Evolutionary conservation across 2,113 vertebrate species (phyloP).

Genomic region (Mormyrus lacerda): DNA sequence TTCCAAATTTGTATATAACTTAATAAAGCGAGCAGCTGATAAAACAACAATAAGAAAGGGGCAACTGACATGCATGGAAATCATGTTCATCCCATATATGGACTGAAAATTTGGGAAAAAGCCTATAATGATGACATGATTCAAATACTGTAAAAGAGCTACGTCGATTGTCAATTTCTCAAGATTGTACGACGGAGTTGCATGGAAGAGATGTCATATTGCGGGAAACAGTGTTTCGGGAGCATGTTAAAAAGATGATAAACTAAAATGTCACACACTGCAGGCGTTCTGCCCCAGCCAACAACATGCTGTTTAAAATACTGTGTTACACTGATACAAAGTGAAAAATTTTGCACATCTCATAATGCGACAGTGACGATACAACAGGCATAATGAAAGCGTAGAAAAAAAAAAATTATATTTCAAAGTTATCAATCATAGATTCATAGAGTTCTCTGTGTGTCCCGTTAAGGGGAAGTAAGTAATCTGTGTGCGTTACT

Average conservation of each 20-base stretch:
- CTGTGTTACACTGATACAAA: background rate
- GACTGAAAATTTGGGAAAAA: background rate
- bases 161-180: background rate
- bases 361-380: background rate
- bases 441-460: background rate
- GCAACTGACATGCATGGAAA: background rate
- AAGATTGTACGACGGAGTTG: background rate
- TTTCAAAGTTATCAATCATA: background rate
- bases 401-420: background rate
- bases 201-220: background rate
- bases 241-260: background rate
- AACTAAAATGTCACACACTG: background rate
- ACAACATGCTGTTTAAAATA: background rate
- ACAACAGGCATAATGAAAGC: background rate
- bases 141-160: background rate
- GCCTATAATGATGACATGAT: background rate
- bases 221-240: background rate
- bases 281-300: background rate
- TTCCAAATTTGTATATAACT: background rate
- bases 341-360: background rate
- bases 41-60: background rate
- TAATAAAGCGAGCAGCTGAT: background rate
- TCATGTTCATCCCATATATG: background rate
- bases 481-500: background rate
- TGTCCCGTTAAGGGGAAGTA: background rate